Percentiles rank a stretch among this genome's conserved stretches.
Conservation (phyloP, 2,113 vertebrate species). For the Epinephelus lanceolatus region DNA sequence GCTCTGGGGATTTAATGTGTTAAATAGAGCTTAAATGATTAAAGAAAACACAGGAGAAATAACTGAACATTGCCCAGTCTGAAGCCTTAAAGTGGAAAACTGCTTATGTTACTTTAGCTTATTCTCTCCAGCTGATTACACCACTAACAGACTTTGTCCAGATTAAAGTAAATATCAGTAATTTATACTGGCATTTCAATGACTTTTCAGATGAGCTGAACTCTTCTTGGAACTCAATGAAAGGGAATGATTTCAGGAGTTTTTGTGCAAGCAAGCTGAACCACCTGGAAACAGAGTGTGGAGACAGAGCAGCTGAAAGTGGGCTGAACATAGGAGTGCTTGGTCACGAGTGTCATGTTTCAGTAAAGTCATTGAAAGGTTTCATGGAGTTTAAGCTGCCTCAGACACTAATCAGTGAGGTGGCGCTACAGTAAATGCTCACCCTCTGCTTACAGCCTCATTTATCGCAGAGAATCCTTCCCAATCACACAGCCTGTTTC, state of each 20-base stretch:
- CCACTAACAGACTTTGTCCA: conserved; percentile 13
- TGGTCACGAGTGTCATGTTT: conserved; percentile 11
- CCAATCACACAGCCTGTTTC: conserved; percentile 3
- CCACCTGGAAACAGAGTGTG: neutral
- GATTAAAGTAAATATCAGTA: neutral
- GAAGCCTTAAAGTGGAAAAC: conserved; percentile 3
- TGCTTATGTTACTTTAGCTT: conserved; percentile 2
- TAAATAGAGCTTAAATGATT: neutral
- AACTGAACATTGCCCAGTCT: neutral
- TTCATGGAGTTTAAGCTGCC: conserved; percentile 10
- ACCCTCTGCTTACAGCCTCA: neutral
- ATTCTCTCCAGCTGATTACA: conserved; percentile 1
- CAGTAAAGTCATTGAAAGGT: neutral
- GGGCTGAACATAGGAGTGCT: neutral
- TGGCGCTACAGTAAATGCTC: neutral
- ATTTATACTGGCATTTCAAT: conserved; percentile 23
- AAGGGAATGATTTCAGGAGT: neutral
- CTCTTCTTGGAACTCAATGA: neutral
- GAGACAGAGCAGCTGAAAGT: neutral
- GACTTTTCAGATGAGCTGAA: neutral
- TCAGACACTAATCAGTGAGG: conserved; percentile 25
- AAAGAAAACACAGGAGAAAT: neutral
- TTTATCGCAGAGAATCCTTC: neutral
- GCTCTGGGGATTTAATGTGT: neutral
- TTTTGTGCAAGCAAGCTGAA: neutral